Conservation (phyloP, 1,140 invertebrate species). For the Euura saliciscinereae region DNA sequence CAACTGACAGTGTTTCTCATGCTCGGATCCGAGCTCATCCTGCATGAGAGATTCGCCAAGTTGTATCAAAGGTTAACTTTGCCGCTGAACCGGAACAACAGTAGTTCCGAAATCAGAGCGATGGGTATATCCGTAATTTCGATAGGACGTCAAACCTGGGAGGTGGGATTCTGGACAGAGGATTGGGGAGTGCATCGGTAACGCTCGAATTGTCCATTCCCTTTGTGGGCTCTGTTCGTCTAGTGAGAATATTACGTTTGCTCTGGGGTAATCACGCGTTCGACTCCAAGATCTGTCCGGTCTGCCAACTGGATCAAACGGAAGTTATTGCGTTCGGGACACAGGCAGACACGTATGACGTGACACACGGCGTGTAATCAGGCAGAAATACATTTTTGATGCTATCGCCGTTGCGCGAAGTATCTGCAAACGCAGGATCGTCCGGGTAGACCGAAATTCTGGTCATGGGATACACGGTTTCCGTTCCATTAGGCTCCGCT, state of each 20-base stretch:
- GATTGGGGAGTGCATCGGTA: too few species aligned
- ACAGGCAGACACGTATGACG: too few species aligned
- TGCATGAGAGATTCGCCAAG: background rate
- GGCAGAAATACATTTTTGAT: too few species aligned
- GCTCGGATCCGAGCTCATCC: background rate
- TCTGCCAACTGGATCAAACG: background rate
- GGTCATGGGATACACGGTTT: background rate
- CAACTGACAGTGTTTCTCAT: slow-evolving; percentile 27
- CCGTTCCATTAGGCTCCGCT: slow-evolving; percentile 13
- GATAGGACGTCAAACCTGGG: background rate
- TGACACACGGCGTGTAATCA: too few species aligned
- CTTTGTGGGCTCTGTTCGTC: background rate
- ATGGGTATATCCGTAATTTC: background rate
- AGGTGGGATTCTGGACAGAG: background rate
- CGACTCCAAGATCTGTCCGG: background rate
- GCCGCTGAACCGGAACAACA: background rate
- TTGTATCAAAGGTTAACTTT: background rate
- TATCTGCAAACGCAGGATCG: too few species aligned
- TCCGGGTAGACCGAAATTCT: too few species aligned
- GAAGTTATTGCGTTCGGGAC: too few species aligned
- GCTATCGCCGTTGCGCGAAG: too few species aligned
- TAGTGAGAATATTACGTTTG: background rate
- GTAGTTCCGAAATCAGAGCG: background rate
- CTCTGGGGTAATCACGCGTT: background rate
- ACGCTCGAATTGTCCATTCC: background rate